Conservation (phyloP, 92 coral and sea anemone genomes). For the Palythoa grandis region DNA sequence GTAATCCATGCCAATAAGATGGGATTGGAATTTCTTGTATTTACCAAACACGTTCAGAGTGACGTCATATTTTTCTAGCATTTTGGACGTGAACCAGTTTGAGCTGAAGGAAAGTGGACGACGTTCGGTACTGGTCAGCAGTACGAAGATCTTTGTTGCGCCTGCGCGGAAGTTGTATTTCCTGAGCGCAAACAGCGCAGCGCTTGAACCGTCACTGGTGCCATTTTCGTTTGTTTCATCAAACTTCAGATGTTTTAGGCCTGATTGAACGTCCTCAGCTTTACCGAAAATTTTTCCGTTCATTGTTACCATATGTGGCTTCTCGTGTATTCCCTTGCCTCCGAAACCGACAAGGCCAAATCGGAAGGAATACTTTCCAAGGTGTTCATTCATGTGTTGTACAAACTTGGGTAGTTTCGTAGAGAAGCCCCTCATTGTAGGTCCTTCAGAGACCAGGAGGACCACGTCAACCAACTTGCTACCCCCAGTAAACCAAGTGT, state of each 20-base stretch:
- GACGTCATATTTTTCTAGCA: constrained; percentile 81
- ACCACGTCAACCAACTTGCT: constrained; percentile 82
- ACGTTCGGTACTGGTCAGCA: constrained; percentile 80
- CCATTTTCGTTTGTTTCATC: constrained; percentile 63
- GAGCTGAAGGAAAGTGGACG: constrained; percentile 51
- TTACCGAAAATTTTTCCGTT: constrained; percentile 83
- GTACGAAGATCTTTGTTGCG: constrained; percentile 87
- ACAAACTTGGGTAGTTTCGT: constrained; percentile 70
- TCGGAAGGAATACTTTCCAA: constrained; percentile 71
- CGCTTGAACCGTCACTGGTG: constrained; percentile 80
- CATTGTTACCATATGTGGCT: constrained; percentile 84
- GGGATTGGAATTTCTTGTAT: constrained; percentile 68
- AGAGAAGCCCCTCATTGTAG: constrained; percentile 69
- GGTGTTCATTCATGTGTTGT: constrained; percentile 49
- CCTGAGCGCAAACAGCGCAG: constrained; percentile 68
- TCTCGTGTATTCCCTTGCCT: constrained; percentile 74
- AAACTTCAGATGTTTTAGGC: constrained; percentile 81
- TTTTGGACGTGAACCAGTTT: constrained; percentile 59
- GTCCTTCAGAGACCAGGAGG: constrained; percentile 87
- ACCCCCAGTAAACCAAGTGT: constrained; percentile 83
- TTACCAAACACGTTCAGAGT: constrained; percentile 91
- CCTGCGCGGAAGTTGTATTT: constrained; percentile 82
- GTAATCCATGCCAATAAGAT: constrained; percentile 76
- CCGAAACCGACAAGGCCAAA: constrained; percentile 96
- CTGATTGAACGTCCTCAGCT: constrained; percentile 58